Evolutionary conservation across 2,113 vertebrate genomes (phyloP), one percentile per base, ranked within the genome.

Genomic region (Promerops cafer): DNA sequence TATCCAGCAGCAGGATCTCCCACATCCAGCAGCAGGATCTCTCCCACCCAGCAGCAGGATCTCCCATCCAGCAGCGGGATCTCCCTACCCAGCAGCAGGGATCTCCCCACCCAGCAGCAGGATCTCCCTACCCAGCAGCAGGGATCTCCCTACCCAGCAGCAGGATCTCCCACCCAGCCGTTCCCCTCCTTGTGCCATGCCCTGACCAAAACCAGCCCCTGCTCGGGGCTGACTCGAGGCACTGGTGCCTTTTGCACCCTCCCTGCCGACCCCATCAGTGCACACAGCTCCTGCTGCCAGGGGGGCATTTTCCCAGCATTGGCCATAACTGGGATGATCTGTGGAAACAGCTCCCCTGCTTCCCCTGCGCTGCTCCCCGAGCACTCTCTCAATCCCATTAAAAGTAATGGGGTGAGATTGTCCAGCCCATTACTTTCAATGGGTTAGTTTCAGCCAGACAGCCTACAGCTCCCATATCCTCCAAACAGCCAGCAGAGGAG

Each of bases 381-480:
- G 10, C 37, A 1, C 81, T 81, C 70, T 27, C 83, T 53, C 89
- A 61, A 35, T 87, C 72, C 96, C 78, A 85, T 97, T 91, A 96
- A 96, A 96, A 95, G 94, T 93, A 97, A 97, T 94, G 94, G 97
- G 75, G 70, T 96, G 93, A 95, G 95, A 88, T 92, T 49, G 93
- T 79, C 94, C 95, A 97, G 84, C 90, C 97, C 96, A 95, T 97
- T 97, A 94, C 95, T 94, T 96, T 59, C 90, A 56, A 91, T 61
- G 87, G 86, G 65, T 91, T n/a, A 0, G 6, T 76, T 95, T 95
- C 93, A 95, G 72, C 31, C 74, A 95, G 87, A 56, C 71, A 96
- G 94, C 94, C 78, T 76, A n/a, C 87, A 96, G 69, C 84, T 95
- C 88, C 92, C 39, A 11, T n/a, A 84, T 22, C 69, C 93, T 94